Conservation (phyloP, 1,140 invertebrate genomes). For the Drosophila takahashii region DNA sequence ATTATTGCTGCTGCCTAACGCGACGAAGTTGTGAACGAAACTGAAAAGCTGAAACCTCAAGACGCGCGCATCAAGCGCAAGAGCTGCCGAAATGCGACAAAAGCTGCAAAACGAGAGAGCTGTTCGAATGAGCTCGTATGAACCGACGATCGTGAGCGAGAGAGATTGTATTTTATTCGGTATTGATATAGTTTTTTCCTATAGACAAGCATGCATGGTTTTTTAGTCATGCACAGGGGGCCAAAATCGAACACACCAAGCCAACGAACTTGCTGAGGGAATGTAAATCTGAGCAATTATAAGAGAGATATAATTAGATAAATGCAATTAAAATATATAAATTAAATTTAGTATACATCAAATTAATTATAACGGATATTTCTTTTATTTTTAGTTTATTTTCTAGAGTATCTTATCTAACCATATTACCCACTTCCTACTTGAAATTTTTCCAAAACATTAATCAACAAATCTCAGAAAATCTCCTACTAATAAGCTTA, state of each 20-base stretch:
- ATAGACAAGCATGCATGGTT: slow-evolving; percentile 42
- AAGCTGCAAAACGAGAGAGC: slow-evolving; percentile 27
- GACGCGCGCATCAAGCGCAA: slow-evolving; percentile 40
- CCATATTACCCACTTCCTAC: background rate
- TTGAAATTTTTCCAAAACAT: background rate
- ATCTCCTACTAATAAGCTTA: slow-evolving; percentile 3
- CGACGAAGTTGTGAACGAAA: slow-evolving; percentile 72
- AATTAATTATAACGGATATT: background rate
- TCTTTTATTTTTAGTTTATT: background rate
- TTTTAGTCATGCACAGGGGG: slow-evolving; percentile 38
- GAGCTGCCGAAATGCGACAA: slow-evolving; percentile 59
- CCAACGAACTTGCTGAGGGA: slow-evolving; percentile 47
- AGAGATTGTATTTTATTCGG: slow-evolving; percentile 17
- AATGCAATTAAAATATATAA: slow-evolving; percentile 1
- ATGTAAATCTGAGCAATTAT: slow-evolving; percentile 19
- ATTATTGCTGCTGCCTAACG: slow-evolving; percentile 62
- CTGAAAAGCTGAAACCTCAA: slow-evolving; percentile 77
- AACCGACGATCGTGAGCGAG: slow-evolving; percentile 1
- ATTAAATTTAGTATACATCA: background rate
- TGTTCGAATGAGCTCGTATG: background rate
- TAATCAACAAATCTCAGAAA: slow-evolving; percentile 10
- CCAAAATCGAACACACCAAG: slow-evolving; percentile 36
- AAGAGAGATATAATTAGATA: slow-evolving; percentile 6
- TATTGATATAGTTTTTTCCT: slow-evolving; percentile 48
- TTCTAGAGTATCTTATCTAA: background rate